phyloP scores from a whole-genome alignment of 1,140 invertebrate genomes.

The Fopius arisanus region DNA sequence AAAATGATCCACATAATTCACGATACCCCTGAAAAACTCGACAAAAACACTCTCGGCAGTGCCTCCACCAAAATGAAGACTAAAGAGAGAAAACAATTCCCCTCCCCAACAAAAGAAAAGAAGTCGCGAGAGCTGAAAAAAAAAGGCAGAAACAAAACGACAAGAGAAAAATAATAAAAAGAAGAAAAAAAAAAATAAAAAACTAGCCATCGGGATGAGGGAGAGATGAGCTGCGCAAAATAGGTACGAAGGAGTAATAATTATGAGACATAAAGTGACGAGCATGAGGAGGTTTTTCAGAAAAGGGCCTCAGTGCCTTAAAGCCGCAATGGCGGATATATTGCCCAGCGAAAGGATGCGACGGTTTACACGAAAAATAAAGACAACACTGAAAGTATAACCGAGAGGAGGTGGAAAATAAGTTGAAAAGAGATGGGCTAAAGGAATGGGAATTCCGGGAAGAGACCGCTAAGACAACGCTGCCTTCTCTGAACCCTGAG shows the following conservation, averaged over 20 bases:
- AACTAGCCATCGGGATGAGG: background rate
- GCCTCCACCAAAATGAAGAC: background rate
- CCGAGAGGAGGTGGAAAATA: background rate
- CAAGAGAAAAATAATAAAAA: constrained; percentile 33
- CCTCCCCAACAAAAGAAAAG: constrained; percentile 13
- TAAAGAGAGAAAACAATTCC: constrained; percentile 22
- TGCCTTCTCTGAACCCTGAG: constrained; percentile 31
- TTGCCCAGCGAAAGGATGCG: constrained; percentile 20
- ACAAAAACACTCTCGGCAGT: background rate
- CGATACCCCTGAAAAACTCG: background rate
- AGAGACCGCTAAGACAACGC: constrained; percentile 39
- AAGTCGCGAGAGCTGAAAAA: constrained; percentile 15
- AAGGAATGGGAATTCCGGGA: constrained; percentile 35
- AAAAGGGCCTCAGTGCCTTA: constrained; percentile 33
- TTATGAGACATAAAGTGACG: constrained; percentile 65
- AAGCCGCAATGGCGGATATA: constrained; percentile 24
- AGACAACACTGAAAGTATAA: background rate
- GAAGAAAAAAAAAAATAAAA: constrained; percentile 21
- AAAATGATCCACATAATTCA: background rate
- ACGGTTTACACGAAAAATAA: background rate
- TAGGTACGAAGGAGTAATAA: constrained; percentile 54
- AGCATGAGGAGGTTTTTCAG: constrained; percentile 42
- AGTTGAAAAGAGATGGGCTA: constrained; percentile 5
- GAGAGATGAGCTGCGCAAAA: constrained; percentile 36
- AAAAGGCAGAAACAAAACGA: background rate